A percentile compares a stretch with the other conserved stretches of the same genome.
Conservation (phyloP, 1,140 invertebrate genomes). For the Bursaphelenchus mucronatus region DNA sequence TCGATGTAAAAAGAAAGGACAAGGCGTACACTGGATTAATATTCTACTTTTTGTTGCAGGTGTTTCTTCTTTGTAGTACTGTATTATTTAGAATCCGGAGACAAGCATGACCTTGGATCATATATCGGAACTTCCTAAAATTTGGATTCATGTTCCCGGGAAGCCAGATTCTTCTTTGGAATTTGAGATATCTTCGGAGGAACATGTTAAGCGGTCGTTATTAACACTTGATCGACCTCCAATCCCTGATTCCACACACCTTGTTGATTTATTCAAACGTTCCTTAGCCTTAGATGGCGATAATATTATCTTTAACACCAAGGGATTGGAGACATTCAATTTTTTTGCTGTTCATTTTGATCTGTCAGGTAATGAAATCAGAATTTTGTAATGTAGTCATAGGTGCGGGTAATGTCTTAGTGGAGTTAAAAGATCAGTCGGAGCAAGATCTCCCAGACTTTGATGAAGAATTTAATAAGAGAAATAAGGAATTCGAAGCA, state of each 20-base stretch:
- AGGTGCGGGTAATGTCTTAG: constrained; percentile 1
- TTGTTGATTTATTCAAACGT: constrained; percentile 3
- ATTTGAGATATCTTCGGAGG: constrained; percentile 8
- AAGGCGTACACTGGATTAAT: constrained; percentile 26
- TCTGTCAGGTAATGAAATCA: constrained; percentile 63
- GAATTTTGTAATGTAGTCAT: constrained; percentile 64
- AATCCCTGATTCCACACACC: background rate
- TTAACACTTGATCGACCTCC: background rate
- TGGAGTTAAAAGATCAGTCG: constrained; percentile 7
- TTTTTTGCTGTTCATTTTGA: constrained; percentile 27
- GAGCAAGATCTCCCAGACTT: constrained; percentile 9
- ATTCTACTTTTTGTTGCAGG: constrained; percentile 38
- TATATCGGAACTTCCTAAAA: constrained; percentile 8
- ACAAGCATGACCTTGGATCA: background rate
- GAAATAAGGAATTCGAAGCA: constrained; percentile 4
- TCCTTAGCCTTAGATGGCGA: background rate
- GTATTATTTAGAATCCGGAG: constrained; percentile 2
- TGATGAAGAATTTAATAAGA: constrained; percentile 4
- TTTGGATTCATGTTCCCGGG: constrained; percentile 18
- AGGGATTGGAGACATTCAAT: constrained; percentile 14
- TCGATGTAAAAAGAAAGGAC: constrained; percentile 24
- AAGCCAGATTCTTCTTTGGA: constrained; percentile 18
- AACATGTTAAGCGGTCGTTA: constrained; percentile 10
- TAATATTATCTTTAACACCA: constrained; percentile 12
- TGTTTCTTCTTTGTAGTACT: constrained; percentile 2